A percentile compares a stretch with the other conserved stretches of the same genome.
phyloP scores from a whole-genome alignment of 2,113 vertebrate genomes.

The Rhipidura dahli region DNA sequence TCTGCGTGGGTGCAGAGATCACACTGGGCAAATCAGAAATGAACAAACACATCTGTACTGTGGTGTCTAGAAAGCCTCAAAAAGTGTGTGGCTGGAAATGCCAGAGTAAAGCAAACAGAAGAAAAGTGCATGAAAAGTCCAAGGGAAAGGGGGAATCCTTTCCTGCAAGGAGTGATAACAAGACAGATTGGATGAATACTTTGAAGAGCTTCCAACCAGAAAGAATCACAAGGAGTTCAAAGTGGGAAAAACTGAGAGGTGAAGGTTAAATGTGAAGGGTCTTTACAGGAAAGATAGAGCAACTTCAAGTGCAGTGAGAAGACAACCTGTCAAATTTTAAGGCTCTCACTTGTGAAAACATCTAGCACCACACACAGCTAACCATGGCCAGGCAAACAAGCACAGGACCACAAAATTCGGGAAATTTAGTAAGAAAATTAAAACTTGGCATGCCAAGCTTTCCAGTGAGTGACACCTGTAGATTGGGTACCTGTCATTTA shows the following conservation, averaged over 20 bases:
- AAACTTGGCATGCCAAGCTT: background rate
- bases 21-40: background rate
- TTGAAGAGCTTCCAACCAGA: background rate
- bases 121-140: background rate
- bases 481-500: background rate
- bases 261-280: background rate
- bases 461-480: background rate
- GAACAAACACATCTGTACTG: fast-evolving
- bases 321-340: background rate
- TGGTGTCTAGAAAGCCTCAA: background rate
- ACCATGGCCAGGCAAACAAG: background rate
- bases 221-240: background rate
- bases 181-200: background rate
- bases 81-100: background rate
- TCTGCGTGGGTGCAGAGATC: background rate
- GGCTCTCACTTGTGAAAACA: background rate
- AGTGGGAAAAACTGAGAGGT: background rate
- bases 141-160: background rate
- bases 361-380: background rate
- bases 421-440: background rate
- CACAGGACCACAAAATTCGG: background rate
- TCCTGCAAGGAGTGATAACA: background rate
- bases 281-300: background rate
- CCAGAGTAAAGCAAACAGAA: background rate
- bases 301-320: background rate